Evolutionary conservation across 2,113 vertebrate species (phyloP).

Genomic region (Rissa tridactyla): DNA sequence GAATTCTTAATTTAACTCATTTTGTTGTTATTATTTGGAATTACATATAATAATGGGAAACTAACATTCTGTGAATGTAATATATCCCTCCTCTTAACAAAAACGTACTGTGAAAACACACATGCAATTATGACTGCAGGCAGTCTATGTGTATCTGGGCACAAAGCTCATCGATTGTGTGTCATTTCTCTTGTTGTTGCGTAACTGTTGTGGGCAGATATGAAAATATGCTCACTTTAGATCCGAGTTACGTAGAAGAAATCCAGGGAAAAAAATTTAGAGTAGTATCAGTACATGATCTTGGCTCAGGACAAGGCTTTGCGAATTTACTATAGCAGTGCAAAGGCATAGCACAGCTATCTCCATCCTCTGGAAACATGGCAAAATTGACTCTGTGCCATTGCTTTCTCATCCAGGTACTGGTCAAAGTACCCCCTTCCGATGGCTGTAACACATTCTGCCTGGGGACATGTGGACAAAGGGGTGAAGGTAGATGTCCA

Average conservation of each 20-base stretch:
- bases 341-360: neutral
- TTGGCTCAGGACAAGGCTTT: neutral
- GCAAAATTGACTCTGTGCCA: neutral
- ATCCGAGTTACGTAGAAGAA: neutral
- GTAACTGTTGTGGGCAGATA: neutral
- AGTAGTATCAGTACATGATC: neutral
- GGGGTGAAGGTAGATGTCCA: neutral
- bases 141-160: neutral
- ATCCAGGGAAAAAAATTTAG: neutral
- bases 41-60: neutral
- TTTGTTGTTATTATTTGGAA: neutral
- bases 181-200: neutral
- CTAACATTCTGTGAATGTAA: neutral
- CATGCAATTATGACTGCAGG: neutral
- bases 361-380: neutral
- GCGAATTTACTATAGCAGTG: neutral
- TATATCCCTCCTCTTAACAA: neutral
- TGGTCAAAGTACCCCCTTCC: neutral
- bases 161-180: neutral
- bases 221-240: neutral
- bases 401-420: neutral
- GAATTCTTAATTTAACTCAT: neutral
- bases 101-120: neutral
- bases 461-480: neutral
- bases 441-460: neutral